Conservation (phyloP, 1,140 invertebrate species). For the Euura saliciscinereae region DNA sequence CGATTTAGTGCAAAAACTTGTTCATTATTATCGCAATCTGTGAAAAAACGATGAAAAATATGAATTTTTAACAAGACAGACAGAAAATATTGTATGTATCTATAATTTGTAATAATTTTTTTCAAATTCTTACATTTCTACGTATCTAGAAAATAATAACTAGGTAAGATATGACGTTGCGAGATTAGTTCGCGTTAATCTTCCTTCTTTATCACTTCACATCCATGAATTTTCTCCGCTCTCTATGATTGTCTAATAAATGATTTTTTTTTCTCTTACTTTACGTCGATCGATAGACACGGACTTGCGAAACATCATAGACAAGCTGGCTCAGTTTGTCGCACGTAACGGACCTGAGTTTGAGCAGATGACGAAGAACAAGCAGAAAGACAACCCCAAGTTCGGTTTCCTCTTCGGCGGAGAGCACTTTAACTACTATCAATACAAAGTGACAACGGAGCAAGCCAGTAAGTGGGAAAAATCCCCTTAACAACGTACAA, state of each 20-base stretch:
- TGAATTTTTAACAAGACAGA: no score
- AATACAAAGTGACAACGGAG: constrained; percentile 91
- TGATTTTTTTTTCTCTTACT: not conserved
- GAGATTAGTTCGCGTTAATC: not conserved
- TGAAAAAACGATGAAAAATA: no score
- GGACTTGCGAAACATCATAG: constrained; percentile 94
- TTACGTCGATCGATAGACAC: constrained; percentile 69
- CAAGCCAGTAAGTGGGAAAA: constrained; percentile 78
- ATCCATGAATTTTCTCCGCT: not conserved
- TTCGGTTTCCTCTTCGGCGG: constrained; percentile 97
- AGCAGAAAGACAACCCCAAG: constrained; percentile 96
- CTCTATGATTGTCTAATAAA: not conserved
- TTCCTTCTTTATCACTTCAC: not conserved
- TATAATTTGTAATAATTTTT: no score
- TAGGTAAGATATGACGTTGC: not conserved
- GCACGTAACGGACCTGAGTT: constrained; percentile 98
- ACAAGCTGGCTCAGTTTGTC: constrained; percentile 98
- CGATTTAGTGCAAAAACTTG: no score
- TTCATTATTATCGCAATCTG: no score
- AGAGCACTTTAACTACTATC: constrained; percentile 95
- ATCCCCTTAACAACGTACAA: constrained; percentile 45
- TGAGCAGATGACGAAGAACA: constrained; percentile 97
- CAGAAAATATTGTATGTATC: no score
- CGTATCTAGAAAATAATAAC: not conserved
- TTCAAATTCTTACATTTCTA: constrained; percentile 1